A percentile compares a stretch with the other conserved stretches of the same genome.
phyloP scores from a whole-genome alignment of 2,113 vertebrate genomes.

The Callopanchax toddi region DNA sequence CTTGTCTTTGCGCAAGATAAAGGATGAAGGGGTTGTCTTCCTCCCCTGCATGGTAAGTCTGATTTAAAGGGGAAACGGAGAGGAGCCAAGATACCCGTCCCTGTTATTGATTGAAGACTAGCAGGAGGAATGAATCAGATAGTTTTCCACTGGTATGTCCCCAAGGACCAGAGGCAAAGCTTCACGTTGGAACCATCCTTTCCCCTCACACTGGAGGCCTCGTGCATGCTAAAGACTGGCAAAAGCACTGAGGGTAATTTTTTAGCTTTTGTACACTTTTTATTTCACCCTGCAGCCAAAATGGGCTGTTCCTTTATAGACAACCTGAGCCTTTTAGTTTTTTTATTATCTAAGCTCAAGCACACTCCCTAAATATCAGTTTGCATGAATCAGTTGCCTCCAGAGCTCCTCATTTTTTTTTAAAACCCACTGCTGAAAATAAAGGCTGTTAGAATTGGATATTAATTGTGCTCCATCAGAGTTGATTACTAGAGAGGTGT shows the following conservation, averaged over 20 bases:
- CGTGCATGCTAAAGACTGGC: constrained; percentile 40
- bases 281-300: constrained; percentile 15
- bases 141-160: constrained; percentile 54
- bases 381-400: constrained; percentile 43
- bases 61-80: constrained; percentile 62
- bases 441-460: constrained; percentile 62
- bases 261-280: constrained; percentile 2
- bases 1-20: constrained; percentile 65
- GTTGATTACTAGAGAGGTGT: constrained; percentile 63
- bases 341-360: constrained; percentile 33
- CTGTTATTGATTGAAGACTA: constrained; percentile 65
- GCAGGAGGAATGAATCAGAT: constrained; percentile 48
- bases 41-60: constrained; percentile 56
- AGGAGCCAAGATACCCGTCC: constrained; percentile 47
- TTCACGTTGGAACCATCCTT: constrained; percentile 49
- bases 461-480: constrained; percentile 71
- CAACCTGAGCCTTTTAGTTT: constrained; percentile 7
- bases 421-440: constrained; percentile 55
- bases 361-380: constrained; percentile 49
- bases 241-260: constrained; percentile 17
- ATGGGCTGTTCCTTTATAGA: constrained; percentile 3
- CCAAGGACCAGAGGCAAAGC: constrained; percentile 38
- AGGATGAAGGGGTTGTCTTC: constrained; percentile 62
- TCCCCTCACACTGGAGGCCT: constrained; percentile 37
- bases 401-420: constrained; percentile 47